Evolutionary conservation across 2,888 invertebrate species (phyloP).

Genomic region (Helicoverpa assulta): DNA sequence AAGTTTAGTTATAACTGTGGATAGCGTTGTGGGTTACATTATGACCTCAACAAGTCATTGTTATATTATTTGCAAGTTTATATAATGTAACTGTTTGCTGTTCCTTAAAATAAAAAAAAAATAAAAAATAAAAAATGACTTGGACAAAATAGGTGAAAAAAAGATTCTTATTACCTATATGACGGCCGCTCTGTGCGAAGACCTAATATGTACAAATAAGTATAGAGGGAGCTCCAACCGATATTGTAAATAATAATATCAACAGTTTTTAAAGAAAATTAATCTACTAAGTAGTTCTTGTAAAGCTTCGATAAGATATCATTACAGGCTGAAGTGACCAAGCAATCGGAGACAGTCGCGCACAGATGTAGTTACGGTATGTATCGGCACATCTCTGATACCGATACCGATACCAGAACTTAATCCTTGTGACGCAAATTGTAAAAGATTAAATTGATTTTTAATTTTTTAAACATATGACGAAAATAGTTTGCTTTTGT

Average conservation of each 20-base stretch:
- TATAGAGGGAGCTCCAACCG: no score
- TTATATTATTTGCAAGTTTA: no score
- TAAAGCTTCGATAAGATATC: slow-evolving; percentile 64
- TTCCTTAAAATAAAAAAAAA: no score
- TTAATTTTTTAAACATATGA: slow-evolving; percentile 20
- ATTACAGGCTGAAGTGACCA: slow-evolving; percentile 21
- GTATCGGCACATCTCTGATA: slow-evolving; percentile 54
- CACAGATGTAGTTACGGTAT: slow-evolving; percentile 53
- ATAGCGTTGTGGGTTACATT: no score
- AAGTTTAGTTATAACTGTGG: no score
- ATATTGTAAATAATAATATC: not conserved
- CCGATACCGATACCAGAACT: slow-evolving; percentile 26
- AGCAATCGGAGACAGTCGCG: slow-evolving; percentile 32
- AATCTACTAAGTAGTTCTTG: slow-evolving; percentile 5
- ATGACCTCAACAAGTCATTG: no score
- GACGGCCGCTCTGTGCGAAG: no score
- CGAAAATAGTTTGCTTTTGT: slow-evolving; percentile 31
- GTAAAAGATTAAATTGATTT: slow-evolving; percentile 43
- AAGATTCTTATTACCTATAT: no score
- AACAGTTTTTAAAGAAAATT: not conserved
- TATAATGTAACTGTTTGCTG: no score
- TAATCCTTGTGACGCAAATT: slow-evolving; percentile 58
- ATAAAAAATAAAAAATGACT: no score
- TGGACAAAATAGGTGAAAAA: no score
- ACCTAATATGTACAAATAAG: no score